These are phyloP conservation scores for Boleophthalmus pectinirostris DNA, from an alignment of 2,113 vertebrate genomes.

Conservation along the genomic window DNA sequence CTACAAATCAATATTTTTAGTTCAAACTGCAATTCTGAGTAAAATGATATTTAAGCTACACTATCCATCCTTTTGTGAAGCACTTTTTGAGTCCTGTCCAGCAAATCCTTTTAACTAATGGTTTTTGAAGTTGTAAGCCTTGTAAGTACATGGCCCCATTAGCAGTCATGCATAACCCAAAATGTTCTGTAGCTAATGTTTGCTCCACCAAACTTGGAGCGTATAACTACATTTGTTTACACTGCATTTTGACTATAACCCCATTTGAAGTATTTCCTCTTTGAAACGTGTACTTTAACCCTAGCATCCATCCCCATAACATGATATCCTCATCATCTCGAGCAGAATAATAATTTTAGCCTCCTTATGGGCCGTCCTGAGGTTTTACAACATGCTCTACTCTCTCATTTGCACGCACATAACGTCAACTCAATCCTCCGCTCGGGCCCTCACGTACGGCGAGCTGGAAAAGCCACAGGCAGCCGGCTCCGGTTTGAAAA, in stretches of 20 bases:
- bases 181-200: not conserved
- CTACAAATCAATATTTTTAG: not conserved
- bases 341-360: constrained; percentile 44
- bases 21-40: not conserved
- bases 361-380: constrained; percentile 40
- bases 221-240: constrained; percentile 16
- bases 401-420: constrained; percentile 59
- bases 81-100: not conserved
- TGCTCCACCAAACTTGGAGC: not conserved
- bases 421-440: constrained; percentile 46
- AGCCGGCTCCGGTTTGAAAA: constrained; percentile 55
- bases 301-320: constrained; percentile 45
- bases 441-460: constrained; percentile 31
- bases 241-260: constrained; percentile 4
- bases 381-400: constrained; percentile 31
- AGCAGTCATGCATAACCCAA: not conserved
- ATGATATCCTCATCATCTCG: constrained; percentile 47
- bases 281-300: constrained; percentile 37
- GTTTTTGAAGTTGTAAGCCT: not conserved
- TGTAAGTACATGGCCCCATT: constrained; percentile 1
- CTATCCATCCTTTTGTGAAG: not conserved
- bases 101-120: not conserved
- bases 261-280: constrained; percentile 27
- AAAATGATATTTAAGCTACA: not conserved
- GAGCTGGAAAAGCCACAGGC: constrained; percentile 60